A percentile compares a stretch with the other conserved stretches of the same genome.
phyloP scores from a whole-genome alignment of 2,113 vertebrate genomes.

The Micronycteris hirsuta region DNA sequence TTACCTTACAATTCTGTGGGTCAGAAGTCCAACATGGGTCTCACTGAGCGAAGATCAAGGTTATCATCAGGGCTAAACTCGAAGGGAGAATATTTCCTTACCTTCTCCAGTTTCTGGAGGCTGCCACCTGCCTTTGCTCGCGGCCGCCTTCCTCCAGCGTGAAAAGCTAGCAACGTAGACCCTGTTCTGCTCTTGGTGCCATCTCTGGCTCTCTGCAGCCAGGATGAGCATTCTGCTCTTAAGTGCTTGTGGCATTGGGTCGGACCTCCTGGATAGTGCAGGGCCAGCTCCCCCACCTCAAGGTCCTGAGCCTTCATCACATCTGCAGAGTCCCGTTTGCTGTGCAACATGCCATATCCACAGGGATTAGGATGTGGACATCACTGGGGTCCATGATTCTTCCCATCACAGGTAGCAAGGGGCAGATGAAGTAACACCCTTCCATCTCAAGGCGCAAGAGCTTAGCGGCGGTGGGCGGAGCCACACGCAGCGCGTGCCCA shows the following conservation, averaged over 20 bases:
- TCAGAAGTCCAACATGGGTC: not conserved
- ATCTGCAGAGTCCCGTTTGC: not conserved
- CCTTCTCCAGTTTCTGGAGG: not conserved
- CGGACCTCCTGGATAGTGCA: not conserved
- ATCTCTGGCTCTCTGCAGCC: not conserved
- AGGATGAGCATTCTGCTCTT: not conserved
- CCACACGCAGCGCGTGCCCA: not conserved
- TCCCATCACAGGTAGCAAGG: not conserved
- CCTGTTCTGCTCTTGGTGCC: not conserved
- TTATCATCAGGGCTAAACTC: not conserved
- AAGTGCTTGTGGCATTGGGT: not conserved
- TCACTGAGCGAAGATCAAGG: not conserved
- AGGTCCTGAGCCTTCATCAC: not conserved
- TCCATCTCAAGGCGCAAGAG: rapidly evolving
- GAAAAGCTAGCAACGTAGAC: not conserved
- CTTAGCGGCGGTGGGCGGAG: not conserved
- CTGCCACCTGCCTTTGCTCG: not conserved
- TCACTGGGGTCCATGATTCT: not conserved
- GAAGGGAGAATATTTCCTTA: not conserved
- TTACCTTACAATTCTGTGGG: not conserved
- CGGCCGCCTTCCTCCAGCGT: not conserved
- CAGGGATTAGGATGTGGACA: not conserved
- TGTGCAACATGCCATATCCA: not conserved
- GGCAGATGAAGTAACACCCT: not conserved
- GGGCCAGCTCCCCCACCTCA: not conserved